These are phyloP conservation scores for Agrochola litura DNA, from an alignment of 2,888 invertebrate species.

Conservation along the genomic window DNA sequence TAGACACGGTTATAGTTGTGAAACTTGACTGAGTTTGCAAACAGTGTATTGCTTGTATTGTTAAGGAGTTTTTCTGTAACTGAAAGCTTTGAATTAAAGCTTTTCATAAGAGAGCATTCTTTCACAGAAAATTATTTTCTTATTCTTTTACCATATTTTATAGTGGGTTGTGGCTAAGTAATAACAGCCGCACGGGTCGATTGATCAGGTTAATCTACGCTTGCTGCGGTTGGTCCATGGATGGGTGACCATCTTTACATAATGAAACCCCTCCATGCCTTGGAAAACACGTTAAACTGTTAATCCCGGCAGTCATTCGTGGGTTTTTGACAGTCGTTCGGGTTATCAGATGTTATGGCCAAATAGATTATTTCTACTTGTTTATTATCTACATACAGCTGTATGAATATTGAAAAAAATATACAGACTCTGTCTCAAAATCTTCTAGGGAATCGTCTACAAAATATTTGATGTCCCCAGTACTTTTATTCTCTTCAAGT, in stretches of 20 bases:
- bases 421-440: background rate
- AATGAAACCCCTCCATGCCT: too few species aligned
- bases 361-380: too few species aligned
- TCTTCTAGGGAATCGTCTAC: background rate
- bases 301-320: background rate
- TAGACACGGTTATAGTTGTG: constrained; percentile 26
- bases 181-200: background rate
- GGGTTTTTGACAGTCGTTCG: background rate
- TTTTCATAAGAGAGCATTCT: background rate
- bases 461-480: constrained; percentile 23
- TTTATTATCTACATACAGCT: too few species aligned
- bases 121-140: background rate
- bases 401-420: background rate
- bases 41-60: constrained; percentile 28
- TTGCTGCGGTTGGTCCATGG: too few species aligned
- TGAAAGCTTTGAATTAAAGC: background rate
- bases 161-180: background rate
- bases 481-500: constrained; percentile 44
- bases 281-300: too few species aligned
- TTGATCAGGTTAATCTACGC: background rate
- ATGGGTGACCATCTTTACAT: too few species aligned
- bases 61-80: background rate
- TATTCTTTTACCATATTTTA: background rate
- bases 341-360: background rate
- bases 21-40: constrained; percentile 34